Evolutionary conservation across 2,113 vertebrate species (phyloP), one percentile per base, ranked within the genome.

Genomic region (Otolemur garnettii): DNA sequence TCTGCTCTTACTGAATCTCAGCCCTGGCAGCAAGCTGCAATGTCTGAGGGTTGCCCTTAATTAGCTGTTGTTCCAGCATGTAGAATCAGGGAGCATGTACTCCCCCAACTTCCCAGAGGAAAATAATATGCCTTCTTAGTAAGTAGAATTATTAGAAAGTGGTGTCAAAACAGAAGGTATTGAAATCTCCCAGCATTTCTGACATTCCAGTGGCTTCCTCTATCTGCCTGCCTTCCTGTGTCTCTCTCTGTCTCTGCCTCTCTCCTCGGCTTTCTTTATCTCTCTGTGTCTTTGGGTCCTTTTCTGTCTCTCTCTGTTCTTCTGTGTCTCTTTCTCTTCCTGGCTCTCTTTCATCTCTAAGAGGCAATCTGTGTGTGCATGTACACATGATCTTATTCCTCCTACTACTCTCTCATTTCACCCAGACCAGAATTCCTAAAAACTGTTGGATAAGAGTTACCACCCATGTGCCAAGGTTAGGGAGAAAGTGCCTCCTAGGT

Each of bases 131-230:
- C 93, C 90, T 90, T 91, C 92, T 94, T 94, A 89, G 86, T 22
- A 81, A 90, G 86, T 26, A 88, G 68, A 94, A 87, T 84, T 93
- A 84, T 87, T 93, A 96, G 80, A 95, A 96, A 94, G 79, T 82
- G 57, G 35, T 97, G 93, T 96, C 96, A 97, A 98, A 96, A 97
- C 93, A 96, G 82, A 89, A 87, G 94, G 50, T 53, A n/a, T 71
- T 33, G 57, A 88, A 95, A 88, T 64, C 84, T 87, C 81, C 92
- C n/a, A 10, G 64, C 42, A 53, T 92, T 86, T 94, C 53, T 92
- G 68, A 86, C 55, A 87, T 95, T 91, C 18, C 59, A 55, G 75
- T 19, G 90, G 66, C 72, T 77, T 91, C 66, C 71, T 35, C 59
- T 68, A 30, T 64, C 53, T 75, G 79, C 42, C 85, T 79, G 50